Base-by-base conservation (phyloP, 1,140 invertebrate genomes). In the Palaemon carinicauda region DNA sequence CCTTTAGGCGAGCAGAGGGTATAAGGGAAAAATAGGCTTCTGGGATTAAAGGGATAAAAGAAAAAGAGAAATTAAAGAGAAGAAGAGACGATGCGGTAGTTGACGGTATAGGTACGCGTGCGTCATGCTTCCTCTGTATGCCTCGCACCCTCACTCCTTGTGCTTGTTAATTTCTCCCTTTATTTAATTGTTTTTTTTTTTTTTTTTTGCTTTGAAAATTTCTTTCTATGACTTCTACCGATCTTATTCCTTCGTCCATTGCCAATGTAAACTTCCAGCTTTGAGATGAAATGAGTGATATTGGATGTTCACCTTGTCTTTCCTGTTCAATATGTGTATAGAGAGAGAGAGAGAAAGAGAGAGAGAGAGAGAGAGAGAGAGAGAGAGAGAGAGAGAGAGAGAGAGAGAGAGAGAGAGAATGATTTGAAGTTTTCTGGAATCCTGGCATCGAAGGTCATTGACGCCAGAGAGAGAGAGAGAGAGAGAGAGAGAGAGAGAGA, bases 401-500 rank as follows among this genome's bases (percentile, higher is more conserved):
- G 75, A 78, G 75, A 52, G 41, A 52, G 75, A 78, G 75, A 73
- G 69, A 29, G 24, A 29, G 41, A 51, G 19, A 51, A 24, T 41
- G 74, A 77, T 15, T 50, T 29, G 50, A 41, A 77, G 29, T 41
- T 29, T 19, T 4, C n/a, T n/a, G n/a, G n/a, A n/a, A n/a, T n/a
- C n/a, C n/a, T n/a, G n/a, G n/a, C n/a, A n/a, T 41, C 33, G 52
- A 21, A 51, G 33, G 24, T 33, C 24, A 21, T 51, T 33, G 21
- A n/a, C n/a, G 50, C 14, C 19, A n/a, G 50, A 19, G 75, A 78
- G 75, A 78, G 75, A 78, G 75, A 78, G 75, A 78, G 75, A 78
- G 50, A 52, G 75, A 78, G 75, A 78, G 75, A 52, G 50, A 52
- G 50, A 78, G 75, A 78, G 75, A 78, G 75, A 78, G 75, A 78